Base-by-base conservation (phyloP, 2,888 invertebrate species). In the Auanema freiburgensis region DNA sequence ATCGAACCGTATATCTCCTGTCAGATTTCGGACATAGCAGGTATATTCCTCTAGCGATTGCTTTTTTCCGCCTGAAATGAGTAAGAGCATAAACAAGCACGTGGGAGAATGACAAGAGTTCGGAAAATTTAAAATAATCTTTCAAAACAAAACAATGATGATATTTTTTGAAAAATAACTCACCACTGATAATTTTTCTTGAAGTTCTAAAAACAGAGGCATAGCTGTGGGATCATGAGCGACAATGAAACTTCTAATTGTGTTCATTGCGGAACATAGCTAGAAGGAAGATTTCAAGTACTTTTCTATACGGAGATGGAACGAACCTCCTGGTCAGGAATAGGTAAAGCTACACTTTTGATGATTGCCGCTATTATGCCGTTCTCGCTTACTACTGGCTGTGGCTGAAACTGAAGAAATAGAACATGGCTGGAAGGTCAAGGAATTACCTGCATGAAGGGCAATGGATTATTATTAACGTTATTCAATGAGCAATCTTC, bases 241-340 rank as follows among this genome's bases (percentile, higher is more conserved):
- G 23, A 71, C 25, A 59, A 71, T 71, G 55, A 55, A 71, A 0
- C 59, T 11, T 1, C 71, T 50, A 2, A 73, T 21, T 0, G 65
- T 65, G 57, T 73, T 67, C 11, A 73, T 25, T 5, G 73, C 73
- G 14, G 33, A 33, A 33, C 33, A 57, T 1, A 67, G 51, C 41
- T 70, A 49, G 10, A 52, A 25, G n/a, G 50, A 41, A 53, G 8
- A 44, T 3, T 16, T 33, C 33, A 33, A 33, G 3, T 33, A 8
- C 8, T 8, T 3, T 33, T 3, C 33, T 8, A 33, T 5, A 33
- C 4, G 33, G 4, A 33, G 3, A 33, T 33, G 8, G 33, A 33
- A 14, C 58, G 25, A 12, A 66, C 63, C 44, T 66, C 66, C 6
- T 42, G 44, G 41, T 66, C 59, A 6, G 59, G 59, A 14, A 66